These are phyloP conservation scores for Drosophila tropicalis DNA, from an alignment of 1,140 invertebrate genomes.

Conservation along the genomic window DNA sequence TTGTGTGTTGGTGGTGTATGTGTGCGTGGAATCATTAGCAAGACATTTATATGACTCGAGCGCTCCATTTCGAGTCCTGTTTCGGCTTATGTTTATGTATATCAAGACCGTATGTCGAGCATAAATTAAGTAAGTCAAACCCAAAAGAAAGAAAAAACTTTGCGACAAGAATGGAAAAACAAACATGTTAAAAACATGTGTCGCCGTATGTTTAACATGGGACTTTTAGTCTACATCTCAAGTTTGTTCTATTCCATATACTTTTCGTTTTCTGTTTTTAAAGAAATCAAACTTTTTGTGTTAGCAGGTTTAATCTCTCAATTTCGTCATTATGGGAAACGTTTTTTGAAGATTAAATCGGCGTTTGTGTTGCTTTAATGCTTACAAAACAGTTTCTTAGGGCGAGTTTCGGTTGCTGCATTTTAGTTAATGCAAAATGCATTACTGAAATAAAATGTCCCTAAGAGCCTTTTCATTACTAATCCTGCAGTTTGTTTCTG, in stretches of 20 bases:
- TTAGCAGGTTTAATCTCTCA: neutral
- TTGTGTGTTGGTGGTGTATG: slow-evolving; percentile 13
- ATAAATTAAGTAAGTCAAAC: slow-evolving; percentile 61
- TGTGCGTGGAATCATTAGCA: slow-evolving; percentile 44
- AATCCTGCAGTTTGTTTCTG: neutral
- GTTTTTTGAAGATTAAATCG: too few relatives aligned
- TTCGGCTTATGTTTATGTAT: slow-evolving; percentile 37
- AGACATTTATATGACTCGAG: slow-evolving; percentile 54
- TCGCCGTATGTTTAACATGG: slow-evolving; percentile 32
- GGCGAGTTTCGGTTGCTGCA: too few relatives aligned
- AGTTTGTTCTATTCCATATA: slow-evolving; percentile 1
- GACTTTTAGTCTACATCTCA: neutral
- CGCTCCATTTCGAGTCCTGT: slow-evolving; percentile 31
- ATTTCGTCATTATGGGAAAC: too few relatives aligned
- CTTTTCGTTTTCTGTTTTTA: neutral
- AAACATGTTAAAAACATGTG: slow-evolving; percentile 53
- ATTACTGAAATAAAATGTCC: too few relatives aligned
- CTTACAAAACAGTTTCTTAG: too few relatives aligned
- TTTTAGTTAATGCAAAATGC: too few relatives aligned
- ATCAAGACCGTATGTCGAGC: slow-evolving; percentile 47
- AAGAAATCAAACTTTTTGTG: neutral
- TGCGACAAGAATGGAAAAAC: slow-evolving; percentile 35
- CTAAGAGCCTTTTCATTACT: neutral
- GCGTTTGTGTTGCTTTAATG: too few relatives aligned
- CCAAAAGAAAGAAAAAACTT: slow-evolving; percentile 32